Evolutionary conservation across 53 echinoderm and acorn worm genomes (phyloP).

Genomic region (Stichopus horrens): DNA sequence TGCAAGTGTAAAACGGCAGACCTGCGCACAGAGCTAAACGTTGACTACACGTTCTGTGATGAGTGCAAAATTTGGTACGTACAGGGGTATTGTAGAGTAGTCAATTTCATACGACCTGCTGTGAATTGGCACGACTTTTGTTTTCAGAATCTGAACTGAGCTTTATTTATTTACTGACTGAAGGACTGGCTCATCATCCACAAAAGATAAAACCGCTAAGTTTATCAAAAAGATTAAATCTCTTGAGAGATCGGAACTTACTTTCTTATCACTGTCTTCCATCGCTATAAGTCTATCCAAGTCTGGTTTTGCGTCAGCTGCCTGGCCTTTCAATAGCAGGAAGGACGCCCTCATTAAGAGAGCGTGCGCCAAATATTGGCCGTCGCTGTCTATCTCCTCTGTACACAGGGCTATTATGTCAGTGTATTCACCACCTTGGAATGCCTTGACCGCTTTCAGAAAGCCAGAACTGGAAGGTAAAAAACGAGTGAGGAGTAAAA

Average conservation of each 20-base stretch:
- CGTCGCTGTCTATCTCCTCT: conserved; percentile 73
- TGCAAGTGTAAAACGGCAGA: no score
- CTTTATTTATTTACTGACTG: no score
- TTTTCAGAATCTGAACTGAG: no score
- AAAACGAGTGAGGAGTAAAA: not conserved
- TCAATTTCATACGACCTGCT: no score
- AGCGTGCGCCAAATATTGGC: conserved; percentile 64
- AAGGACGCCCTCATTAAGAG: conserved; percentile 91
- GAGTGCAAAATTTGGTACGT: no score
- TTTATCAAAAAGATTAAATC: not conserved
- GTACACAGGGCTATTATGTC: conserved; percentile 77
- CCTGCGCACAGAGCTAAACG: no score
- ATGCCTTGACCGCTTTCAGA: conserved; percentile 72
- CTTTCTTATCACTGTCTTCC: conserved; percentile 78
- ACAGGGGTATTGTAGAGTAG: no score
- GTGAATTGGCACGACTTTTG: no score
- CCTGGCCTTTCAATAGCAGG: conserved; percentile 79
- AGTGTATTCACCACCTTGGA: conserved; percentile 64
- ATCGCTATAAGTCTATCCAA: conserved; percentile 74
- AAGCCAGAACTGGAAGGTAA: conserved; percentile 58
- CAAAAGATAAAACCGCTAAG: not conserved
- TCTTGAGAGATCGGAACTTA: not conserved
- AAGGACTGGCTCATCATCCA: not conserved
- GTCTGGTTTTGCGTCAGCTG: conserved; percentile 72
- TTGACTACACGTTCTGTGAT: no score